phyloP scores from a whole-genome alignment of 2,113 vertebrate genomes.

The Daphoenositta chrysoptera region DNA sequence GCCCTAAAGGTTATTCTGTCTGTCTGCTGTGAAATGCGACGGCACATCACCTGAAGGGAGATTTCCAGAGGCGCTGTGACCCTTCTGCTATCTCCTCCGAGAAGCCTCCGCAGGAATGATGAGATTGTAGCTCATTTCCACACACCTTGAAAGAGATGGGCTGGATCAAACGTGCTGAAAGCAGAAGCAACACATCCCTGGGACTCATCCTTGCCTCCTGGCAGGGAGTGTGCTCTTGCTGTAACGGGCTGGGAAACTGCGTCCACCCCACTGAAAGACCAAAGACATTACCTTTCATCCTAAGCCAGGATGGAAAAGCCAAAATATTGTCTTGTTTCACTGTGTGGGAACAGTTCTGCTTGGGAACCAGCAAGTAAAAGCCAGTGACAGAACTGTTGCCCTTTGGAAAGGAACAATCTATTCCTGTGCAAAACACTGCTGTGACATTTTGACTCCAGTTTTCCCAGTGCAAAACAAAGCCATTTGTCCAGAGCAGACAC shows the following conservation, averaged over 20 bases:
- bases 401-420: not conserved
- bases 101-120: conserved; percentile 15
- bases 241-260: not conserved
- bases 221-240: not conserved
- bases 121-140: conserved; percentile 56
- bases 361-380: not conserved
- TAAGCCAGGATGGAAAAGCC: not conserved
- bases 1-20: conserved; percentile 51
- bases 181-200: not conserved
- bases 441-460: conserved; percentile 30
- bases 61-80: conserved; percentile 51
- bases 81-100: conserved; percentile 34
- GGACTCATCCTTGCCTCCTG: not conserved
- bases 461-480: conserved; percentile 21
- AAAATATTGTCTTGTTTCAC: not conserved
- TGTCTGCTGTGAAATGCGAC: conserved; percentile 30
- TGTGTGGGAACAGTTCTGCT: not conserved
- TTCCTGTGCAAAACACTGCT: not conserved
- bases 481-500: conserved; percentile 8
- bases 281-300: not conserved
- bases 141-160: conserved; percentile 24
- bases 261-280: not conserved
- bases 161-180: conserved; percentile 36
- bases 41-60: conserved; percentile 38
- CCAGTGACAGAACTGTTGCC: not conserved